Evolutionary conservation across 1,140 invertebrate genomes (phyloP).

Genomic region (Grapholita molesta): DNA sequence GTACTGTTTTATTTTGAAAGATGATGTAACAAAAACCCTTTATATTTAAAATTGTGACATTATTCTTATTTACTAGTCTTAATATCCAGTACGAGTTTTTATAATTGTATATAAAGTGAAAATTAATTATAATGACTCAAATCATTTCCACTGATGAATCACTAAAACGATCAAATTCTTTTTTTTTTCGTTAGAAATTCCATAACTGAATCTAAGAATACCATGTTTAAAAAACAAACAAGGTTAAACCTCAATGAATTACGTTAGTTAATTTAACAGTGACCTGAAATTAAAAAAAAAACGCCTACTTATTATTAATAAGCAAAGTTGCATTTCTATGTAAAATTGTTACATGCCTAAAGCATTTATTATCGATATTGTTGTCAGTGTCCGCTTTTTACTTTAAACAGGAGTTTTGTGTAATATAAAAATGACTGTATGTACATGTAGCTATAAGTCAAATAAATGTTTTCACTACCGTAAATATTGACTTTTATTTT

Average conservation of each 20-base stretch:
- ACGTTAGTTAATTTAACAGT: no score
- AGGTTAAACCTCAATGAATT: no score
- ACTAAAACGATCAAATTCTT: no score
- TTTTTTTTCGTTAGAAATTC: no score
- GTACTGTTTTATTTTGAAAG: not conserved
- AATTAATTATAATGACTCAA: not conserved
- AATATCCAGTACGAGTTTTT: conserved; percentile 4
- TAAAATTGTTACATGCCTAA: conserved; percentile 46
- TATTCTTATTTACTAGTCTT: conserved; percentile 8
- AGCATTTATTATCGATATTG: conserved; percentile 55
- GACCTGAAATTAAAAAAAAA: not conserved
- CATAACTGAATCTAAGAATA: no score
- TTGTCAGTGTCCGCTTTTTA: conserved; percentile 40
- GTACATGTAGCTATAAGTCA: conserved; percentile 44
- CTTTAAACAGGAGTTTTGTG: conserved; percentile 42
- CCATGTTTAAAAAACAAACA: no score
- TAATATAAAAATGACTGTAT: conserved; percentile 53
- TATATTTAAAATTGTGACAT: no score
- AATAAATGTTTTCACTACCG: conserved; percentile 62
- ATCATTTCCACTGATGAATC: not conserved
- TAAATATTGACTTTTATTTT: not conserved
- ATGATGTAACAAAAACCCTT: no score
- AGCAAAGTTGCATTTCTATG: not conserved
- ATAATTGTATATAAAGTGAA: not conserved
- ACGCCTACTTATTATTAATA: not conserved